Evolutionary conservation across 2,797 vertebrate genomes (phyloP).

Genomic region (Lemur catta): DNA sequence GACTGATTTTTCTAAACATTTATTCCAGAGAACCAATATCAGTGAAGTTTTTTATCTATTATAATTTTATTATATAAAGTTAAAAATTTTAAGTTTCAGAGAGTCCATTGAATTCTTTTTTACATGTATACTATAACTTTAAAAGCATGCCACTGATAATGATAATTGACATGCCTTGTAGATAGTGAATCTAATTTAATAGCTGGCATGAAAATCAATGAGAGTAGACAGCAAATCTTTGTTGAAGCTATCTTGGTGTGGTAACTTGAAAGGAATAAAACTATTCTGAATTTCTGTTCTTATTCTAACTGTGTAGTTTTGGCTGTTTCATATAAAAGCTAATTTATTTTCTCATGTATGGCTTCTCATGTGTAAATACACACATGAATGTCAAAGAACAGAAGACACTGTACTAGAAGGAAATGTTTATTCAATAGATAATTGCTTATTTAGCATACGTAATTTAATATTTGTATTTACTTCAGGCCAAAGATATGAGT

Average conservation of each 20-base stretch:
- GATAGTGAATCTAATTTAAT: constrained; percentile 68
- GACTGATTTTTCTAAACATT: constrained; percentile 57
- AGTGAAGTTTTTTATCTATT: constrained; percentile 61
- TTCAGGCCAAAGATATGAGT: not conserved
- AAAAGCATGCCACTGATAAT: constrained; percentile 68
- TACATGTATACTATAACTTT: constrained; percentile 38
- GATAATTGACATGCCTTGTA: constrained; percentile 45
- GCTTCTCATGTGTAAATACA: constrained; percentile 26
- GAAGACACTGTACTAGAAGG: not conserved
- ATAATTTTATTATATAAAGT: constrained; percentile 67
- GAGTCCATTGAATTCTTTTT: not conserved
- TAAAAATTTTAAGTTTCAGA: constrained; percentile 50
- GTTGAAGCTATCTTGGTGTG: not conserved
- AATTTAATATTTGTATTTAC: not conserved
- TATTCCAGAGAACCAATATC: constrained; percentile 49
- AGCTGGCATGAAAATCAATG: constrained; percentile 75
- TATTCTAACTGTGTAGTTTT: constrained; percentile 23
- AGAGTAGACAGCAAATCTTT: constrained; percentile 51
- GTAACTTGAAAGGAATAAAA: constrained; percentile 26
- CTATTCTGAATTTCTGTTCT: constrained; percentile 36
- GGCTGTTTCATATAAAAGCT: constrained; percentile 26
- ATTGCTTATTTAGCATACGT: not conserved
- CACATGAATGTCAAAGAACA: constrained; percentile 19
- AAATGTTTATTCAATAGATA: not conserved
- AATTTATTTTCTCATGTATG: constrained; percentile 38